Evolutionary conservation across 1,140 invertebrate genomes (phyloP).

Genomic region (Ostrea edulis): DNA sequence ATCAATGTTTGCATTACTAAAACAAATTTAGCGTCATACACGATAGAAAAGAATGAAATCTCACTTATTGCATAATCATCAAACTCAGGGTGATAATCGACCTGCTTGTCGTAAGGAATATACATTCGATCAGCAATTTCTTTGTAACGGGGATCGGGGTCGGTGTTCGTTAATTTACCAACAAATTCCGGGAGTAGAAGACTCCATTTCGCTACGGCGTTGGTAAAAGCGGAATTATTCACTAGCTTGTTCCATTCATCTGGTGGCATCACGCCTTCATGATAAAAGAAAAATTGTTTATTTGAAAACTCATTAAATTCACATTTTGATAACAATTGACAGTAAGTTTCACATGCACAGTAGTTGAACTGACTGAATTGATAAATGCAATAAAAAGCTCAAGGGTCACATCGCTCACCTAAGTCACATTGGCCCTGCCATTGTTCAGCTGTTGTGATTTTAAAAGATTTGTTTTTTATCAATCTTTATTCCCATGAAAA

Average conservation of each 20-base stretch:
- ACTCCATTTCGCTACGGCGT: constrained; percentile 75
- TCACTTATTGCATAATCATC: constrained; percentile 68
- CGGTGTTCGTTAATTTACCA: constrained; percentile 36
- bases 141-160: constrained; percentile 52
- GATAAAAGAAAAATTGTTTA: neutral
- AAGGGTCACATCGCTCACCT: no score
- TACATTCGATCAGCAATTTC: constrained; percentile 68
- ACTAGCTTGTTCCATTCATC: constrained; percentile 79
- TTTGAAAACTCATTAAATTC: no score
- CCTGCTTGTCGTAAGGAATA: constrained; percentile 68
- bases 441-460: no score
- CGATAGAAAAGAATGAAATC: neutral
- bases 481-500: no score
- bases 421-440: no score
- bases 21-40: neutral
- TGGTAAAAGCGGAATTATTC: constrained; percentile 80
- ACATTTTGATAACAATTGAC: no score
- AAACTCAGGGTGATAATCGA: constrained; percentile 75
- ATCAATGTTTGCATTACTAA: neutral
- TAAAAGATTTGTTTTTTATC: no score
- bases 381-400: no score
- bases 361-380: no score
- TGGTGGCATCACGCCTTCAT: constrained; percentile 80
- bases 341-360: neutral
- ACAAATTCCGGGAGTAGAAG: constrained; percentile 58